A percentile compares a stretch with the other conserved stretches of the same genome.
These are phyloP conservation scores for Odontamblyopus rebecca DNA, from an alignment of 2,797 vertebrate genomes.

Conservation along the genomic window DNA sequence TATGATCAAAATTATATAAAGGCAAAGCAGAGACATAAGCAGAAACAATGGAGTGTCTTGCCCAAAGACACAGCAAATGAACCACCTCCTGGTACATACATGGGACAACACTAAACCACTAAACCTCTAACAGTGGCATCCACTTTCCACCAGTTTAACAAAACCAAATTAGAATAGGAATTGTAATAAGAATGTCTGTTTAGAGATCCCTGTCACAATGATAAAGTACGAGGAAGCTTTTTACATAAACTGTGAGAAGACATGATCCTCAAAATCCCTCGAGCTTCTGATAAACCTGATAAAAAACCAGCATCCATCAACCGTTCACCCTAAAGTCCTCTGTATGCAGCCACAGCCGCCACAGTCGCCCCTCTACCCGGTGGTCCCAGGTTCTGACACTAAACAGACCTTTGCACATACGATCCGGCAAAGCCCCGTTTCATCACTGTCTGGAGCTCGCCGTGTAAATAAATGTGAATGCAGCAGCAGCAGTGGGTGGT, in stretches of 20 bases:
- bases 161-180: no score
- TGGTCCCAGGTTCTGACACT: constrained; percentile 64
- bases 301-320: constrained; percentile 20
- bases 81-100: no score
- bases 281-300: constrained; percentile 23
- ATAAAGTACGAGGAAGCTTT: no score
- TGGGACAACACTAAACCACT: no score
- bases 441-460: constrained; percentile 62
- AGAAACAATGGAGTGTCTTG: no score
- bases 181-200: no score
- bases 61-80: no score
- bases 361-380: constrained; percentile 39
- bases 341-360: constrained; percentile 25
- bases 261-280: constrained; percentile 2
- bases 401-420: constrained; percentile 59
- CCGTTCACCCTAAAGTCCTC: constrained; percentile 11
- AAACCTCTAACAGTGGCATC: no score
- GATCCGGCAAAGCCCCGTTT: constrained; percentile 56
- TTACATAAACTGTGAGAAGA: neutral
- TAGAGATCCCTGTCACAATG: neutral
- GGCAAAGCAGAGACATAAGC: no score
- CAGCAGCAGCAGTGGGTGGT: constrained; percentile 46
- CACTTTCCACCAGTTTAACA: no score
- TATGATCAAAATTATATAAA: no score
- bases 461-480: constrained; percentile 71